phyloP scores from a whole-genome alignment of 2,113 vertebrate genomes.

The Thermophis baileyi region DNA sequence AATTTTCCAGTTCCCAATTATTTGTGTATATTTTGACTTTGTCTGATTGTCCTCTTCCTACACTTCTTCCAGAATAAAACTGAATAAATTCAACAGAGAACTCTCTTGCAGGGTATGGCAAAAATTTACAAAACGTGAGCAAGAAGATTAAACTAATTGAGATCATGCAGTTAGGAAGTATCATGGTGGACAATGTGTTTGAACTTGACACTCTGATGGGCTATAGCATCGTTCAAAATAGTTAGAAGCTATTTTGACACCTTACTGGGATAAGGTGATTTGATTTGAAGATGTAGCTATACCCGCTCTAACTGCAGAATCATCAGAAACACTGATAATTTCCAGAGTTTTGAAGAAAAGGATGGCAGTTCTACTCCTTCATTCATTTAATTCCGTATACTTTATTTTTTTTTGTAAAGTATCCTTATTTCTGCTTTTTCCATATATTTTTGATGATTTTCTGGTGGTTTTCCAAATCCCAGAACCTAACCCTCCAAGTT shows the following conservation, averaged over 20 bases:
- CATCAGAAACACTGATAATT: not conserved
- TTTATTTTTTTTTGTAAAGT: not conserved
- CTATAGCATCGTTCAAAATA: not conserved
- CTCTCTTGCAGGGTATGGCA: not conserved
- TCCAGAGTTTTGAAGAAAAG: not conserved
- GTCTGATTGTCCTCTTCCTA: not conserved
- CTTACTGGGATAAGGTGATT: not conserved
- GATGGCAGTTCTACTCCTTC: not conserved
- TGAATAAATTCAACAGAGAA: not conserved
- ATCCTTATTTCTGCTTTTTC: not conserved
- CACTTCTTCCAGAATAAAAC: not conserved
- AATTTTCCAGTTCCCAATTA: not conserved
- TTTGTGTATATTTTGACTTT: not conserved
- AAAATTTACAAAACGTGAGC: not conserved
- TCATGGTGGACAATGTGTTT: not conserved
- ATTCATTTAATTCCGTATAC: not conserved
- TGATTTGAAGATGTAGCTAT: not conserved
- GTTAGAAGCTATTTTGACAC: not conserved
- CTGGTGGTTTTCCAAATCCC: not conserved
- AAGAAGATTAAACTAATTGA: not conserved
- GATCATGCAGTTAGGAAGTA: not conserved
- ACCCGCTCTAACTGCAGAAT: not conserved
- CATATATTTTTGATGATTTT: not conserved
- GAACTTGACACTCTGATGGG: not conserved
- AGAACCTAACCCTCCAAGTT: not conserved